phyloP scores from a whole-genome alignment of 1,140 invertebrate genomes.

The Drosophila funebris region DNA sequence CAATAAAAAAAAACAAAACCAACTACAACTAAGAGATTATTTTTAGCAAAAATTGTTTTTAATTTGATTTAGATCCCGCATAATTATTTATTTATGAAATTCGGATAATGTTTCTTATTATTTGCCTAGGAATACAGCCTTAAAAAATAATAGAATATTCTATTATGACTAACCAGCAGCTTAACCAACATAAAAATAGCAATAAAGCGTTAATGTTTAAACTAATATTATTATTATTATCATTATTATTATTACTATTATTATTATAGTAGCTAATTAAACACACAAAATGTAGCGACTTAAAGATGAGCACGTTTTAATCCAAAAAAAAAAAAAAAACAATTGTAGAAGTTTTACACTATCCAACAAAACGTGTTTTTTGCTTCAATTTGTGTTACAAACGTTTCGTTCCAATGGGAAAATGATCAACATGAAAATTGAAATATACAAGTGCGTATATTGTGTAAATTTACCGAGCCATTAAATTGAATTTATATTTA shows the following conservation, averaged over 20 bases:
- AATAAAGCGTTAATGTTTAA: slow-evolving; percentile 74
- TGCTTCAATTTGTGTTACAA: slow-evolving; percentile 58
- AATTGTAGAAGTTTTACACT: slow-evolving; percentile 44
- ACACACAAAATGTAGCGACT: slow-evolving; percentile 53
- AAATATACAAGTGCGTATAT: slow-evolving; percentile 70
- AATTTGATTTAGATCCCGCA: slow-evolving; percentile 20
- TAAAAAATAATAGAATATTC: slow-evolving; percentile 45
- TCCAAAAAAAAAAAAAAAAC: slow-evolving; percentile 20
- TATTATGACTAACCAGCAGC: slow-evolving; percentile 72
- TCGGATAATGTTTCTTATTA: background rate
- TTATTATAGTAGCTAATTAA: slow-evolving; percentile 66
- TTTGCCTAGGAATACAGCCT: slow-evolving; percentile 39
- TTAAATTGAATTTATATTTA: slow-evolving; percentile 83
- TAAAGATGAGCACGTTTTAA: slow-evolving; percentile 33
- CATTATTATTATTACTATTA: slow-evolving; percentile 31
- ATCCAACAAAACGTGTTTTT: slow-evolving; percentile 36
- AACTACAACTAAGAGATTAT: slow-evolving; percentile 7
- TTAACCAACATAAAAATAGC: slow-evolving; percentile 72
- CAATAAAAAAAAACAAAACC: slow-evolving; percentile 29
- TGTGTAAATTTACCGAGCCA: slow-evolving; percentile 82
- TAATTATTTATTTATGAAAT: background rate
- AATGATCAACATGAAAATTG: slow-evolving; percentile 46
- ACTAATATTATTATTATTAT: slow-evolving; percentile 65
- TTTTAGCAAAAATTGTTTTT: slow-evolving; percentile 47
- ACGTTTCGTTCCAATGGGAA: slow-evolving; percentile 49